Conservation (phyloP, 2,797 vertebrate genomes). For the Chiloscyllium punctatum region DNA sequence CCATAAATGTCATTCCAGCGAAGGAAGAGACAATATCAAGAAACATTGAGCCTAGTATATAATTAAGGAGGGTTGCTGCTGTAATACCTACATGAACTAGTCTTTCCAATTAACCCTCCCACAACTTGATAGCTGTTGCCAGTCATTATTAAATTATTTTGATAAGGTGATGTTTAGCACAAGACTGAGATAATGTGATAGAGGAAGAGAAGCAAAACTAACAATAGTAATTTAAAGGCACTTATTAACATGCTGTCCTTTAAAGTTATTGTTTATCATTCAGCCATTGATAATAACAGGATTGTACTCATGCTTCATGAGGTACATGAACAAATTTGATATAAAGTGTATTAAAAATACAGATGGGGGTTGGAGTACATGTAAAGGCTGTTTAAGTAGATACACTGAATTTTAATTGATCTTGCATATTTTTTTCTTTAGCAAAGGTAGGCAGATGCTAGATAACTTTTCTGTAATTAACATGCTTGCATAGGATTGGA, state of each 20-base stretch:
- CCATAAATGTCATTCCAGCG: not conserved
- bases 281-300: not conserved
- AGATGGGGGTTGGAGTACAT: not conserved
- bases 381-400: not conserved
- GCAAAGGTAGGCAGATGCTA: not conserved
- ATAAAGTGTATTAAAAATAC: not conserved
- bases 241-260: not conserved
- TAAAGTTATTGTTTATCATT: not conserved
- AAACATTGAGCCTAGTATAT: not conserved
- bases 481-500: not conserved
- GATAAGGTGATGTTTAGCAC: not conserved
- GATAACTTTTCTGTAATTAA: not conserved
- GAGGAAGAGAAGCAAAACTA: not conserved
- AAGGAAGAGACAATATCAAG: not conserved
- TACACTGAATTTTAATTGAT: not conserved
- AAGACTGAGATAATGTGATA: slow-evolving; percentile 1
- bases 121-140: not conserved
- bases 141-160: not conserved
- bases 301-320: not conserved
- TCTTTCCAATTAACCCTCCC: not conserved
- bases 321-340: not conserved
- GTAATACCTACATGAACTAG: not conserved
- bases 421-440: not conserved
- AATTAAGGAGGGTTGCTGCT: not conserved
- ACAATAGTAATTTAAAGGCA: not conserved